phyloP scores from a whole-genome alignment of 2,113 vertebrate genomes.

The Gymnobelideus leadbeateri region DNA sequence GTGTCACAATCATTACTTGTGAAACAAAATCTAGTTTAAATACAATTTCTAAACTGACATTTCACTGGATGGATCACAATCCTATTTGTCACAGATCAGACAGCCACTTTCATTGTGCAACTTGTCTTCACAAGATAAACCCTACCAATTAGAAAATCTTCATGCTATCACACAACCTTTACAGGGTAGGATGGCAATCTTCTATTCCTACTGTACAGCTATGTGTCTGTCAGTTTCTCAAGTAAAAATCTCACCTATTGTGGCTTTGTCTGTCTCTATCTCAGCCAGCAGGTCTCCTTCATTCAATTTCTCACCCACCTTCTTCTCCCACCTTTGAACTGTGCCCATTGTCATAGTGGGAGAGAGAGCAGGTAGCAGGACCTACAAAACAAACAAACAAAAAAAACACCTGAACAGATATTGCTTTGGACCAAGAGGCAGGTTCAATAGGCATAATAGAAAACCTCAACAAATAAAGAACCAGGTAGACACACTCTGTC shows the following conservation, averaged over 20 bases:
- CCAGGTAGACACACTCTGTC: not conserved
- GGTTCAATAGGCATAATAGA: not conserved
- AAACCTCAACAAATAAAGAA: not conserved
- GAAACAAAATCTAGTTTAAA: constrained; percentile 51
- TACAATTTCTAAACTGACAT: constrained; percentile 15
- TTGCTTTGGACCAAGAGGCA: not conserved
- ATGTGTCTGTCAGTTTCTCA: constrained; percentile 57
- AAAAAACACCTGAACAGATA: not conserved
- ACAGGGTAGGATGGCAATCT: constrained; percentile 41
- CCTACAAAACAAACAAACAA: constrained; percentile 81
- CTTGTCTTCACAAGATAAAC: constrained; percentile 45
- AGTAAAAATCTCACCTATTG: constrained; percentile 90
- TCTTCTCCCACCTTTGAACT: constrained; percentile 99
- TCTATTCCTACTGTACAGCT: constrained; percentile 63
- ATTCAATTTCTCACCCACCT: constrained; percentile 95
- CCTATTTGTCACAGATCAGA: not conserved
- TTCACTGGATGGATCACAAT: not conserved
- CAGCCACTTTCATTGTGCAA: constrained; percentile 30
- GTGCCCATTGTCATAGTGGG: constrained; percentile 99
- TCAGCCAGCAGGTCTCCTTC: constrained; percentile 98
- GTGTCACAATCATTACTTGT: constrained; percentile 7
- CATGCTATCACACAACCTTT: constrained; percentile 51
- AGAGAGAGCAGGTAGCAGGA: constrained; percentile 95
- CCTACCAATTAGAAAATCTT: constrained; percentile 48
- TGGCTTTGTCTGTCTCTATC: constrained; percentile 99